phyloP scores from a whole-genome alignment of 2,888 invertebrate genomes.

The Phorcus lineatus region DNA sequence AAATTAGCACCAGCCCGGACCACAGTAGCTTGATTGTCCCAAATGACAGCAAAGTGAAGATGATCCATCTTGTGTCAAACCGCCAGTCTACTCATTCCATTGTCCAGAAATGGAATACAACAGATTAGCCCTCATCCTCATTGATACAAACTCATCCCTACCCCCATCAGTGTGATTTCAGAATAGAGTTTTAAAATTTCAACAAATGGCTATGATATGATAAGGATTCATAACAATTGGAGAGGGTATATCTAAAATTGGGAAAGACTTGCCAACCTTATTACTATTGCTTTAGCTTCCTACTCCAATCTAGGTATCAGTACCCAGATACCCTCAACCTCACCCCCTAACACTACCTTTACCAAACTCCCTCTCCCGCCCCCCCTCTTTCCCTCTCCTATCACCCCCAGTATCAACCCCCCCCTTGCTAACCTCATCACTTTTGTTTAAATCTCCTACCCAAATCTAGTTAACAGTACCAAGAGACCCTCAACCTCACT shows the following conservation, averaged over 20 bases:
- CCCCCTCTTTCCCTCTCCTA: neutral
- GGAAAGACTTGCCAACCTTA: too few relatives aligned
- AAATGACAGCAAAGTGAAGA: neutral
- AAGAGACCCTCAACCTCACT: neutral
- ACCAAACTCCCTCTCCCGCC: neutral
- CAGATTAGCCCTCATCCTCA: neutral
- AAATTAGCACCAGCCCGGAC: neutral
- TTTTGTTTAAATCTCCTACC: too few relatives aligned
- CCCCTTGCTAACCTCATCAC: neutral
- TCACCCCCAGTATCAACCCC: neutral
- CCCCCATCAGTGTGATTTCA: neutral
- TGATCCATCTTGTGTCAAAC: neutral
- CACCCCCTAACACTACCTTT: neutral
- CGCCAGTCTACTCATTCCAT: neutral
- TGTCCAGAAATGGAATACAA: neutral
- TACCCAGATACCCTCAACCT: neutral
- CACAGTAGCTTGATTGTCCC: slow-evolving; percentile 11
- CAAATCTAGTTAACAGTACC: neutral
- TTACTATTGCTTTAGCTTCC: too few relatives aligned
- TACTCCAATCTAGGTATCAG: too few relatives aligned
- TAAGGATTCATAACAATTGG: too few relatives aligned
- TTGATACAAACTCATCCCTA: neutral
- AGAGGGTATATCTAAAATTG: too few relatives aligned
- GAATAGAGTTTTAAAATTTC: too few relatives aligned
- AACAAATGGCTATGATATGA: too few relatives aligned